Evolutionary conservation across 2,888 invertebrate species (phyloP).

Genomic region (Hedya salicella): DNA sequence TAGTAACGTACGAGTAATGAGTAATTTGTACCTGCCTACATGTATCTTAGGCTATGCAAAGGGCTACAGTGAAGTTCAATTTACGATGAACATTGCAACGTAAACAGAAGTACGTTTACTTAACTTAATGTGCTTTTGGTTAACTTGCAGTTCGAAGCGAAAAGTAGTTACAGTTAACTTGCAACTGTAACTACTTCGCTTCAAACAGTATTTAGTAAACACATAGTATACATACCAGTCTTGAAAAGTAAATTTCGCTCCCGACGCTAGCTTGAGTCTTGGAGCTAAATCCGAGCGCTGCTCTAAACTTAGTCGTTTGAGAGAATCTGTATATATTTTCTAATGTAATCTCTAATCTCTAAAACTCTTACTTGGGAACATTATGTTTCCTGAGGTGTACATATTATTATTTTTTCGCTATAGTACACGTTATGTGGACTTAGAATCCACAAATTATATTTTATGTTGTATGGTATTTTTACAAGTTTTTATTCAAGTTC

Average conservation of each 20-base stretch:
- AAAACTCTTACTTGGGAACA: too few species aligned
- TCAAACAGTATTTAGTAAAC: background rate
- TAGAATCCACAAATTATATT: too few species aligned
- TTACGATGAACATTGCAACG: background rate
- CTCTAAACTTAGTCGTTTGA: constrained; percentile 30
- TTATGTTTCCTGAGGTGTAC: too few species aligned
- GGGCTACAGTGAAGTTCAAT: background rate
- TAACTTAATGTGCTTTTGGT: too few species aligned
- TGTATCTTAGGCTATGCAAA: background rate
- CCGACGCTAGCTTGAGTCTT: constrained; percentile 8
- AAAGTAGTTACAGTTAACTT: too few species aligned
- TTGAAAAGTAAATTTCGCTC: background rate
- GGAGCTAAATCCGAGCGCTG: constrained; percentile 26
- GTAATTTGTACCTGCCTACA: too few species aligned
- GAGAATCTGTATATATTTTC: constrained; percentile 26
- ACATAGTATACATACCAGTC: constrained; percentile 7
- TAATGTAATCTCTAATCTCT: constrained; percentile 23
- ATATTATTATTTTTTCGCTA: too few species aligned
- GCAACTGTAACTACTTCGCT: background rate
- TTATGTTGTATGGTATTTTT: too few species aligned
- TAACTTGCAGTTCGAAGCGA: too few species aligned
- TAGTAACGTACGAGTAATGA: too few species aligned
- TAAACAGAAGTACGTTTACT: background rate
- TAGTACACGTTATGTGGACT: too few species aligned
- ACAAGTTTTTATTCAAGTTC: too few species aligned